A percentile compares a stretch with the other conserved stretches of the same genome.
These are phyloP conservation scores for Mythimna ferrago DNA, from an alignment of 2,888 invertebrate genomes.

Conservation along the genomic window DNA sequence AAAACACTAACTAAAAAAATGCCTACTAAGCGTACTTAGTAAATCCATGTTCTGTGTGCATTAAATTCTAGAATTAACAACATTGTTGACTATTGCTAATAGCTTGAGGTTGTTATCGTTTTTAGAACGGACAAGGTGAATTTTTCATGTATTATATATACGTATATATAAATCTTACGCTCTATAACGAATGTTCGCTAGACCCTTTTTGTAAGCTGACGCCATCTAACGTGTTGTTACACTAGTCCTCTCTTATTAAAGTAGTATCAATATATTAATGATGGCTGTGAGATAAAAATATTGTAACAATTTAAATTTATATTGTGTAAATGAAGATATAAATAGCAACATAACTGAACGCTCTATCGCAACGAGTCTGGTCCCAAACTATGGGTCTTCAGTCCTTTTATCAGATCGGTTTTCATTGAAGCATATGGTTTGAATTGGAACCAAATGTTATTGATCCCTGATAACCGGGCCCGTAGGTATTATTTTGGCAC, in stretches of 20 bases:
- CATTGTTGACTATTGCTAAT: conserved; percentile 91
- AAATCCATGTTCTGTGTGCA: conserved; percentile 87
- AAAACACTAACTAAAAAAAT: conserved; percentile 66
- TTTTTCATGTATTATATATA: conserved; percentile 87
- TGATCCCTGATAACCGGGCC: conserved; percentile 53
- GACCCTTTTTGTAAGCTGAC: conserved; percentile 88
- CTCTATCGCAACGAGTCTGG: conserved; percentile 78
- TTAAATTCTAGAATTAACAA: conserved; percentile 88
- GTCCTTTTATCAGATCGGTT: conserved; percentile 60
- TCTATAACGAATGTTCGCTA: conserved; percentile 88
- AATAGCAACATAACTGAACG: conserved; percentile 80
- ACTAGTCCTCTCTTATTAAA: conserved; percentile 89
- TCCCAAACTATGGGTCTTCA: conserved; percentile 66
- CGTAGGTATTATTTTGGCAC: conserved; percentile 62
- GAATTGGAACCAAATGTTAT: conserved; percentile 43
- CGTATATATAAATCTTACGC: conserved; percentile 76
- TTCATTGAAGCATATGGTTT: conserved; percentile 50
- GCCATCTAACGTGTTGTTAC: conserved; percentile 88
- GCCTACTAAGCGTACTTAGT: conserved; percentile 82
- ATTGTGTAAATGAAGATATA: conserved; percentile 86
- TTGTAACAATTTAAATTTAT: conserved; percentile 90
- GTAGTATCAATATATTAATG: conserved; percentile 91
- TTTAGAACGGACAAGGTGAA: conserved; percentile 89
- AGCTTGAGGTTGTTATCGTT: conserved; percentile 91
- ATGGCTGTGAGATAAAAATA: conserved; percentile 90